A percentile compares a stretch with the other conserved stretches of the same genome.
phyloP scores from a whole-genome alignment of 2,797 vertebrate genomes.

The Tangara arthus region DNA sequence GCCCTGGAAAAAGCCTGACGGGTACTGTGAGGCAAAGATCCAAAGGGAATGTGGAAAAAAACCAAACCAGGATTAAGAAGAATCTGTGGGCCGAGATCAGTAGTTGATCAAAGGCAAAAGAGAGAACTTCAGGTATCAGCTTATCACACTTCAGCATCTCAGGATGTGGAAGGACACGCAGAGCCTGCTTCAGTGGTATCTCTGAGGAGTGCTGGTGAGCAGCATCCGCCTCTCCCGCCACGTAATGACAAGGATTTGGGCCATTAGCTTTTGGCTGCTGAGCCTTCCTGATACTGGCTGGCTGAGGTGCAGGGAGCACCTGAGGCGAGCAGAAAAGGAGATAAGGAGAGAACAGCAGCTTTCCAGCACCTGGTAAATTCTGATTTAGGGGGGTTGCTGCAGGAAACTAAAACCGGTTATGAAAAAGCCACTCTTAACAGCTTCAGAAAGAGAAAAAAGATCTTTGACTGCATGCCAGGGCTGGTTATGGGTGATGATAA shows the following conservation, averaged over 20 bases:
- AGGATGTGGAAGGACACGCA: not conserved
- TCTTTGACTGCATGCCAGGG: not conserved
- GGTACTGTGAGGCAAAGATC: not conserved
- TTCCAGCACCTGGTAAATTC: not conserved
- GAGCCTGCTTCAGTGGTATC: not conserved
- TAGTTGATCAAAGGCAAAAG: not conserved
- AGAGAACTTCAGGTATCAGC: not conserved
- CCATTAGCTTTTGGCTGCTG: conserved; percentile 9
- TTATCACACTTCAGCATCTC: not conserved
- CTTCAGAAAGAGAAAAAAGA: not conserved
- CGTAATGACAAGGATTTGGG: not conserved
- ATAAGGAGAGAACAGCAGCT: not conserved
- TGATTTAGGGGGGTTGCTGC: not conserved
- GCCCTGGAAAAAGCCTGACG: not conserved
- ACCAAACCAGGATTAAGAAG: not conserved
- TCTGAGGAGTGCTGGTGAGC: not conserved
- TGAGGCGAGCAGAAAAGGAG: not conserved
- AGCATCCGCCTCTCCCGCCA: not conserved
- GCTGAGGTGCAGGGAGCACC: not conserved
- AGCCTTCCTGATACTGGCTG: not conserved
- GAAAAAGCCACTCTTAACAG: not conserved
- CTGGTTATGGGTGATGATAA: not conserved
- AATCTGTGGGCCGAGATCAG: not conserved
- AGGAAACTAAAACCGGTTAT: not conserved
- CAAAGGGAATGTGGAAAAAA: not conserved